These are phyloP conservation scores for Julus scanicus DNA, from an alignment of 2,888 invertebrate genomes.

Conservation along the genomic window DNA sequence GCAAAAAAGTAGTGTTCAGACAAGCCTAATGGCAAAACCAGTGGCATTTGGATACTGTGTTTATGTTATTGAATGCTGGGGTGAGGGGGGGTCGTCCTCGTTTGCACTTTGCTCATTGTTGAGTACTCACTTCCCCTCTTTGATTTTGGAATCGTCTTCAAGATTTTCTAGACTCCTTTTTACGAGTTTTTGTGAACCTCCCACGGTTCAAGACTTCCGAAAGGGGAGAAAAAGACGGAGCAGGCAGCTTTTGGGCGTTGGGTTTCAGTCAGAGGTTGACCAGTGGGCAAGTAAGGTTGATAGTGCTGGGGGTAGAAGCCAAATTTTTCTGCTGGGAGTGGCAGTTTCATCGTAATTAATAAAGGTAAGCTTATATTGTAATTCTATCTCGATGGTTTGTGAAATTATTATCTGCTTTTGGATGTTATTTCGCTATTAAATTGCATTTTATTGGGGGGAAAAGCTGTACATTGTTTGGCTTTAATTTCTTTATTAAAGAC, in stretches of 20 bases:
- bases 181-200: neutral
- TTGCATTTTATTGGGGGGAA: too few relatives aligned
- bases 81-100: constrained; percentile 4
- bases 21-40: neutral
- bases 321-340: neutral
- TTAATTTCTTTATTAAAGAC: too few relatives aligned
- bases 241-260: constrained; percentile 10
- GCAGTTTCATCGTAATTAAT: neutral
- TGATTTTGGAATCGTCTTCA: constrained; percentile 9
- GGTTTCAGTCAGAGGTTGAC: constrained; percentile 35
- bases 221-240: neutral
- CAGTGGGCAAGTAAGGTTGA: neutral
- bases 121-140: neutral
- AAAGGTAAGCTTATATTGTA: constrained; percentile 14
- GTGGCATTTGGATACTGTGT: neutral
- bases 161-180: constrained; percentile 36
- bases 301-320: neutral
- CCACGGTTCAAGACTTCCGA: neutral
- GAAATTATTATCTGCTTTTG: too few relatives aligned
- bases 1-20: neutral
- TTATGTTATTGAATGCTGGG: neutral
- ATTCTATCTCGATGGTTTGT: neutral
- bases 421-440: too few relatives aligned
- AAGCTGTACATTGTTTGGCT: too few relatives aligned
- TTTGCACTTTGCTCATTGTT: neutral